A percentile compares a stretch with the other conserved stretches of the same genome.
phyloP scores from a whole-genome alignment of 1,140 invertebrate species.

The Brachionus rotundiformis region DNA sequence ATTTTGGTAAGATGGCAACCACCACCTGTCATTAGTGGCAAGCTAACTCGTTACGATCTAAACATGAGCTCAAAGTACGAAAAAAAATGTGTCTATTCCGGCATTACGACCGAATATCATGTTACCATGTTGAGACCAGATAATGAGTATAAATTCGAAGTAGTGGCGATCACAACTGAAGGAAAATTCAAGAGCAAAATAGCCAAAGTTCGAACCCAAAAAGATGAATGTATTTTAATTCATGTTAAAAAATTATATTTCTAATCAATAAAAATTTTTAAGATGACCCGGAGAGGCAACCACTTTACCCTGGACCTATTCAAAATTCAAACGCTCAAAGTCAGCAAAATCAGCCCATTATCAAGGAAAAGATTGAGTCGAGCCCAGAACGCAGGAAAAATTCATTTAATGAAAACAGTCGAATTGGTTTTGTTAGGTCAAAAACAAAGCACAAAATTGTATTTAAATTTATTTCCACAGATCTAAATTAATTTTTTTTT shows the following conservation, averaged over 20 bases:
- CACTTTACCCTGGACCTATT: constrained; percentile 39
- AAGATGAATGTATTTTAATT: constrained; percentile 63
- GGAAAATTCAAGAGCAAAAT: constrained; percentile 62
- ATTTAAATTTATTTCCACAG: background rate
- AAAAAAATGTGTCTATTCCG: constrained; percentile 58
- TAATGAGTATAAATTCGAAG: constrained; percentile 62
- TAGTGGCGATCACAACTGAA: constrained; percentile 62
- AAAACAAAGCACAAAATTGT: constrained; percentile 24
- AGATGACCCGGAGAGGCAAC: constrained; percentile 38
- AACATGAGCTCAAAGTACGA: constrained; percentile 58
- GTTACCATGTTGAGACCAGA: constrained; percentile 59
- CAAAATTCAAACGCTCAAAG: background rate
- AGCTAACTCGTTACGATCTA: constrained; percentile 62
- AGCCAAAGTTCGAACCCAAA: constrained; percentile 60
- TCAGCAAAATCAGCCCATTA: background rate
- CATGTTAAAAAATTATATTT: background rate
- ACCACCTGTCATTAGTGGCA: constrained; percentile 60
- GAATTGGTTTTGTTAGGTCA: background rate
- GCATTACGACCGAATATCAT: constrained; percentile 58
- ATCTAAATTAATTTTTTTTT: background rate
- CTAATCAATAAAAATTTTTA: background rate
- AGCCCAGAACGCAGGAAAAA: background rate
- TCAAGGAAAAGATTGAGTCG: constrained; percentile 6
- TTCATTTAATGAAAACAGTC: background rate
- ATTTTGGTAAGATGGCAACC: constrained; percentile 60